A percentile compares a stretch with the other conserved stretches of the same genome.
phyloP scores from a whole-genome alignment of 1,140 invertebrate species.

The Drosophila ambigua region DNA sequence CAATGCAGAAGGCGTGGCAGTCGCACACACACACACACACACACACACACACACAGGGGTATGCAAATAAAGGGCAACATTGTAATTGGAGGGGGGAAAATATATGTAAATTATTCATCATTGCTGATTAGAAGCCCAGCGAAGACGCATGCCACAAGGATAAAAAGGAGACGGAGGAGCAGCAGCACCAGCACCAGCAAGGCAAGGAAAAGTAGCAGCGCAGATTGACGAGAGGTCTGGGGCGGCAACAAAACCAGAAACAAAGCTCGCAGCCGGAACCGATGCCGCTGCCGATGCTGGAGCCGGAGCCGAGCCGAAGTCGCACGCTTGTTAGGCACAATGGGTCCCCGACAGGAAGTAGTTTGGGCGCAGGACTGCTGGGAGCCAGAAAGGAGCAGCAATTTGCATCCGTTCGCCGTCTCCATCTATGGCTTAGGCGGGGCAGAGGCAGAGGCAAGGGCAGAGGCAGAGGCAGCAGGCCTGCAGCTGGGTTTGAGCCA shows the following conservation, averaged over 20 bases:
- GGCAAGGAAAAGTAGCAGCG: not conserved
- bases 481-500: slow-evolving; percentile 34
- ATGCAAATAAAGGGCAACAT: slow-evolving; percentile 81
- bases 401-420: slow-evolving; percentile 59
- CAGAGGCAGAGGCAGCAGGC: not conserved
- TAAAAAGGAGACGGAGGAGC: slow-evolving; percentile 23
- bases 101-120: slow-evolving; percentile 84
- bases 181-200: slow-evolving; percentile 1
- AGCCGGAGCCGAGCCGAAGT: slow-evolving; percentile 14
- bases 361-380: slow-evolving; percentile 51
- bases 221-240: not conserved
- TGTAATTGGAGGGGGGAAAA: slow-evolving; percentile 75
- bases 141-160: slow-evolving; percentile 28
- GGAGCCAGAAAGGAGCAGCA: slow-evolving; percentile 35
- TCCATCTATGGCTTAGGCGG: not conserved
- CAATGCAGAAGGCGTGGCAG: slow-evolving; percentile 30
- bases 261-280: slow-evolving; percentile 28
- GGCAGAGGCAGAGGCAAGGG: not conserved
- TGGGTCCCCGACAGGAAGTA: slow-evolving; percentile 65
- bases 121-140: slow-evolving; percentile 81
- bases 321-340: slow-evolving; percentile 71
- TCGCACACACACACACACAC: slow-evolving; percentile 10
- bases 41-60: slow-evolving; percentile 28
- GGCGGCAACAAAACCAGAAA: slow-evolving; percentile 11
- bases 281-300: no score